Conservation (phyloP, 2,888 invertebrate species). For the Marronus borbonicus region DNA sequence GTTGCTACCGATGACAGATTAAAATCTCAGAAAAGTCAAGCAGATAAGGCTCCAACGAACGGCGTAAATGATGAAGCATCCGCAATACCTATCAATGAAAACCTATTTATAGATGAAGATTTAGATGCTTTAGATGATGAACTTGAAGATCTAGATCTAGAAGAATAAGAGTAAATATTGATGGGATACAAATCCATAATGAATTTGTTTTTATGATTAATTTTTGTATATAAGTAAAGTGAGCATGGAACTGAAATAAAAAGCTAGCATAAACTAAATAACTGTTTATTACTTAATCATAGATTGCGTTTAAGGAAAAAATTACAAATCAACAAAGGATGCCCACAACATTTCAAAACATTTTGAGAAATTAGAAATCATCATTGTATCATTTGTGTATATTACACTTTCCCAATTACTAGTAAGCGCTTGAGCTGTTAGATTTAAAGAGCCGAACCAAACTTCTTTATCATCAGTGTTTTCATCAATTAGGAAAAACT, state of each 20-base stretch:
- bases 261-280: slow-evolving; percentile 26
- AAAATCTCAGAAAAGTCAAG: slow-evolving; percentile 67
- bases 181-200: background rate
- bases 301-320: background rate
- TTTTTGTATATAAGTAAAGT: slow-evolving; percentile 48
- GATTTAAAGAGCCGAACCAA: slow-evolving; percentile 64
- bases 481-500: slow-evolving; percentile 68
- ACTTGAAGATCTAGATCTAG: slow-evolving; percentile 84
- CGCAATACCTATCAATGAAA: slow-evolving; percentile 90
- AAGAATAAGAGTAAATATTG: slow-evolving; percentile 70
- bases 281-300: slow-evolving; percentile 31
- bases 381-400: slow-evolving; percentile 61
- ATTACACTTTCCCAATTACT: slow-evolving; percentile 63
- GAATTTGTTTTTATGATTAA: slow-evolving; percentile 35
- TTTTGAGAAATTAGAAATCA: slow-evolving; percentile 60
- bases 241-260: slow-evolving; percentile 39
- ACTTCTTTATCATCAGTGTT: slow-evolving; percentile 59
- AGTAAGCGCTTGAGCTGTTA: slow-evolving; percentile 62
- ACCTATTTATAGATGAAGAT: slow-evolving; percentile 92
- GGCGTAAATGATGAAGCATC: slow-evolving; percentile 68
- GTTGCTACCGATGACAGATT: slow-evolving; percentile 80
- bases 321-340: slow-evolving; percentile 24
- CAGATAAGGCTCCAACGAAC: slow-evolving; percentile 58
- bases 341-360: slow-evolving; percentile 64
- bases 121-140: slow-evolving; percentile 86